Evolutionary conservation across 1,140 invertebrate genomes (phyloP).

Genomic region (Steinernema feltiae): DNA sequence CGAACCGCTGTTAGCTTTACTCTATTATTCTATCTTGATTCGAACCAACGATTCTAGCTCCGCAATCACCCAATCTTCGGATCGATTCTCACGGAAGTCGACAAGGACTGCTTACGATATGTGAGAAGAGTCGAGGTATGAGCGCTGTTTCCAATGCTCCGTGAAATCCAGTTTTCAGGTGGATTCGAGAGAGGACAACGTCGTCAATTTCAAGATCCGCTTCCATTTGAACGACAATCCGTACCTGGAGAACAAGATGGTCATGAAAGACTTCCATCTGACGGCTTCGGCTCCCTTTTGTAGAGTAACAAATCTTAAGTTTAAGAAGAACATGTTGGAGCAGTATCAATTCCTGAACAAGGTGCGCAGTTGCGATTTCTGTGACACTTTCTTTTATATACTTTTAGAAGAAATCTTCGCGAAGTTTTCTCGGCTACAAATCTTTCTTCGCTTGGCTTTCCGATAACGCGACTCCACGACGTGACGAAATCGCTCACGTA

Average conservation of each 20-base stretch:
- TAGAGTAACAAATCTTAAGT: neutral
- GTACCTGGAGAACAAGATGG: slow-evolving; percentile 5
- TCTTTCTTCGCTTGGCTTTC: neutral
- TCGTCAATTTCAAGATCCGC: slow-evolving; percentile 11
- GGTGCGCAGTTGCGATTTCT: neutral
- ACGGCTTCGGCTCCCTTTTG: neutral
- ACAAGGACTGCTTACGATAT: neutral
- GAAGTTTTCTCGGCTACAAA: neutral
- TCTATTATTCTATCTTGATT: neutral
- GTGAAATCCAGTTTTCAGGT: neutral
- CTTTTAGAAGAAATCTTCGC: neutral
- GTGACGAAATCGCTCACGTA: slow-evolving; percentile 5
- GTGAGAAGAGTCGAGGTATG: neutral
- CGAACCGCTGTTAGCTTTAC: neutral
- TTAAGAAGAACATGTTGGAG: slow-evolving; percentile 6
- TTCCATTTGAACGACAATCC: slow-evolving; percentile 1
- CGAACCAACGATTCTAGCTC: neutral
- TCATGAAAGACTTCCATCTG: slow-evolving; percentile 2
- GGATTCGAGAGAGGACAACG: neutral
- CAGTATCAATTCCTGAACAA: neutral
- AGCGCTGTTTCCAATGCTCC: neutral
- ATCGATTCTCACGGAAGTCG: neutral
- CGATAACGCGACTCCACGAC: neutral
- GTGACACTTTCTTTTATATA: neutral
- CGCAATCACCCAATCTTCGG: neutral